Conservation (phyloP, 1,140 invertebrate species). For the Nasonia giraulti region DNA sequence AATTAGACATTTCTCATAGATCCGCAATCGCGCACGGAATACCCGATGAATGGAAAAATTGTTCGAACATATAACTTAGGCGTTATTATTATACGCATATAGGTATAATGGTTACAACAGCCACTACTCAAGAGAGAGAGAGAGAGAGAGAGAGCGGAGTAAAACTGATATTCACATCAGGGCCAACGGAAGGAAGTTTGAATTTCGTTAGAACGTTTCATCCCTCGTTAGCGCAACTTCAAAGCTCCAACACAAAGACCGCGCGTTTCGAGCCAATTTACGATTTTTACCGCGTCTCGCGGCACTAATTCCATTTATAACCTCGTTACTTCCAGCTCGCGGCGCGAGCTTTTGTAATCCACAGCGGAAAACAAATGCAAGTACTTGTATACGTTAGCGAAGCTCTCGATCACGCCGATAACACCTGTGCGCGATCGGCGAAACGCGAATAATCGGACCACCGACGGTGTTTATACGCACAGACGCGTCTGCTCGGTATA, state of each 20-base stretch:
- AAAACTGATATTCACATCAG: background rate
- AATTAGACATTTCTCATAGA: too few relatives aligned
- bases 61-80: too few relatives aligned
- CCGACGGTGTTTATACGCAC: background rate
- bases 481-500: fast-evolving
- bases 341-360: background rate
- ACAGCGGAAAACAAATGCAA: too few relatives aligned
- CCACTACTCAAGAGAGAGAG: too few relatives aligned
- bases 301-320: background rate
- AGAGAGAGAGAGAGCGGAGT: too few relatives aligned
- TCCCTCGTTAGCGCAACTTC: background rate
- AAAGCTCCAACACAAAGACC: background rate
- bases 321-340: background rate
- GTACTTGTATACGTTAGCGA: too few relatives aligned
- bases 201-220: conserved; percentile 1
- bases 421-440: too few relatives aligned
- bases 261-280: background rate
- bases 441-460: background rate
- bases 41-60: too few relatives aligned
- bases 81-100: too few relatives aligned
- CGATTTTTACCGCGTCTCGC: background rate
- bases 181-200: background rate
- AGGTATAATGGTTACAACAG: background rate
- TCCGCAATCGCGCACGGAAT: too few relatives aligned
- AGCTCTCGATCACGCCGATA: too few relatives aligned